phyloP scores from a whole-genome alignment of 2,797 vertebrate species.

The Sebastes kiyomatsui region DNA sequence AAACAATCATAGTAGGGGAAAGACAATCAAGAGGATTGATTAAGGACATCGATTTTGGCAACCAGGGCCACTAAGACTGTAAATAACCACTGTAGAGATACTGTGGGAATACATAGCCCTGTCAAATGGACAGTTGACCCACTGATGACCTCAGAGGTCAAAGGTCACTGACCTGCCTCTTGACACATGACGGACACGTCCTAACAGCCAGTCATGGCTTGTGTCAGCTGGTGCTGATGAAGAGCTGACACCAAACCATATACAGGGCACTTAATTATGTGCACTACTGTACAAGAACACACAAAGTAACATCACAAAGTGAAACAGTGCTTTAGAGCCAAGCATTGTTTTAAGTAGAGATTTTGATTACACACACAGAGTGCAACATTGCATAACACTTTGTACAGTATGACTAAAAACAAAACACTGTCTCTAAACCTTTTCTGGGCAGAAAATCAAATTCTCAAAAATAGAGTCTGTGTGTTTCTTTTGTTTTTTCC shows the following conservation, averaged over 20 bases:
- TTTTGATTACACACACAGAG: background rate
- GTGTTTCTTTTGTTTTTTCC: background rate
- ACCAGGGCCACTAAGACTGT: conserved; percentile 2
- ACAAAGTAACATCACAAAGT: background rate
- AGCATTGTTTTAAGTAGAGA: background rate
- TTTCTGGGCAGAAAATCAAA: background rate
- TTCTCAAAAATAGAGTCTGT: background rate
- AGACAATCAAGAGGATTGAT: conserved; percentile 14
- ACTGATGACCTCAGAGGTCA: conserved; percentile 51
- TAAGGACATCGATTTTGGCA: background rate
- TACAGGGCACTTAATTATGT: background rate
- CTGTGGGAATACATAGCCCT: conserved; percentile 33
- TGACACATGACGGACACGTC: conserved; percentile 22
- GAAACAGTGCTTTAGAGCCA: background rate
- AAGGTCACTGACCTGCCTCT: conserved; percentile 46
- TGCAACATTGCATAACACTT: background rate
- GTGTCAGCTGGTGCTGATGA: conserved; percentile 26
- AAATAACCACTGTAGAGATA: conserved; percentile 51
- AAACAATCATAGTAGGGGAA: background rate
- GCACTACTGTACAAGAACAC: background rate
- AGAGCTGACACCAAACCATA: conserved; percentile 2
- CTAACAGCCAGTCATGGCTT: conserved; percentile 21
- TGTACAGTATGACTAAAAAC: background rate
- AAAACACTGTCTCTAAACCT: background rate
- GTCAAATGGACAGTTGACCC: conserved; percentile 35